These are phyloP conservation scores for Pedetes capensis DNA, from an alignment of 2,113 vertebrate genomes.

Conservation along the genomic window DNA sequence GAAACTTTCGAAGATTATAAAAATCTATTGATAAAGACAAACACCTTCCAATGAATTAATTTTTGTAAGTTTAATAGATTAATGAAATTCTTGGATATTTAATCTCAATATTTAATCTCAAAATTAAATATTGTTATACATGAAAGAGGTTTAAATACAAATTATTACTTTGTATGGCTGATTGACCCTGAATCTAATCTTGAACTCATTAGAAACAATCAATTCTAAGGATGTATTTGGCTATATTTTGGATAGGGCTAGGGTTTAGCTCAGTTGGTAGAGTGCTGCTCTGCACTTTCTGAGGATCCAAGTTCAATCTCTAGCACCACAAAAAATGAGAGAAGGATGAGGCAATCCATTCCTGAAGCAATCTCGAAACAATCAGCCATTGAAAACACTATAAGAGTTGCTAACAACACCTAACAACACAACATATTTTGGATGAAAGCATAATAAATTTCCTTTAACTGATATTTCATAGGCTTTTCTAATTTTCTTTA, in stretches of 20 bases:
- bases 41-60: background rate
- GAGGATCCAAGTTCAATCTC: too few relatives aligned
- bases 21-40: background rate
- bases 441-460: conserved; percentile 19
- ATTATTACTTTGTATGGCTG: background rate
- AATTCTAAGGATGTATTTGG: background rate
- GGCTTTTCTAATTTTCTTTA: background rate
- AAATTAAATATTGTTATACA: background rate
- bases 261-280: too few relatives aligned
- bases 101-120: background rate
- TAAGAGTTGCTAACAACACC: too few relatives aligned
- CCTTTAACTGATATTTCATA: background rate
- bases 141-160: background rate
- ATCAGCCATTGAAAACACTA: too few relatives aligned
- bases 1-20: background rate
- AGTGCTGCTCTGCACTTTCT: too few relatives aligned
- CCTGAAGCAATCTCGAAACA: too few relatives aligned
- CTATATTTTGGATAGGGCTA: conserved; percentile 38
- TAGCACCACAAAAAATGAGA: too few relatives aligned
- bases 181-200: background rate
- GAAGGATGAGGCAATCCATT: too few relatives aligned
- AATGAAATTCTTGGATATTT: background rate
- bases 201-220: background rate
- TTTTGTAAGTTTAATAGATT: background rate
- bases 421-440: too few relatives aligned